Conservation (phyloP, 2,797 vertebrate genomes). For the Thamnophis elegans region DNA sequence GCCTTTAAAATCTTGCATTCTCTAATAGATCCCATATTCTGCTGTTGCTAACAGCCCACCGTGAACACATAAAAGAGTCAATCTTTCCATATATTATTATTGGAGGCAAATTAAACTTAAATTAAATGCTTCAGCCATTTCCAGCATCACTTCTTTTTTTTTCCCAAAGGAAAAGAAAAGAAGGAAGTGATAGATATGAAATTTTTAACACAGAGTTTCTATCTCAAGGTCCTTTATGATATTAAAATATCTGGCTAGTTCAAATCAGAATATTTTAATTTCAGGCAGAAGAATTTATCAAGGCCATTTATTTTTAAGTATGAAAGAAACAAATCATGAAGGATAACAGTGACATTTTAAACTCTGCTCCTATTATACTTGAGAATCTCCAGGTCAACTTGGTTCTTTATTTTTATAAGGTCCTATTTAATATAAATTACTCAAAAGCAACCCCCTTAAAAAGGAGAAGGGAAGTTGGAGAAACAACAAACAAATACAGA, state of each 20-base stretch:
- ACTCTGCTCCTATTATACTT: neutral
- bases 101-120: conserved; percentile 12
- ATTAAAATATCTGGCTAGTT: neutral
- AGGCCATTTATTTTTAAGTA: neutral
- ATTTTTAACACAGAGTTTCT: neutral
- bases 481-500: neutral
- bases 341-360: neutral
- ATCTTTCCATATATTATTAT: conserved; percentile 25
- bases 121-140: conserved; percentile 18
- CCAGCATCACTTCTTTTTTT: neutral
- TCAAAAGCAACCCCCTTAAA: neutral
- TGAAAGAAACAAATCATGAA: neutral
- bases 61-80: neutral
- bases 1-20: conserved; percentile 2
- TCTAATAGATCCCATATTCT: conserved; percentile 3
- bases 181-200: neutral
- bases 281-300: neutral
- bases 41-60: neutral
- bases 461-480: neutral
- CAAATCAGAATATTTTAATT: neutral
- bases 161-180: neutral
- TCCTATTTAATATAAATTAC: neutral
- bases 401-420: neutral
- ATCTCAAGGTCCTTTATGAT: neutral
- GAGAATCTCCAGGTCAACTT: neutral